These are phyloP conservation scores for Endotricha flammealis DNA, from an alignment of 2,888 invertebrate species.

Conservation along the genomic window DNA sequence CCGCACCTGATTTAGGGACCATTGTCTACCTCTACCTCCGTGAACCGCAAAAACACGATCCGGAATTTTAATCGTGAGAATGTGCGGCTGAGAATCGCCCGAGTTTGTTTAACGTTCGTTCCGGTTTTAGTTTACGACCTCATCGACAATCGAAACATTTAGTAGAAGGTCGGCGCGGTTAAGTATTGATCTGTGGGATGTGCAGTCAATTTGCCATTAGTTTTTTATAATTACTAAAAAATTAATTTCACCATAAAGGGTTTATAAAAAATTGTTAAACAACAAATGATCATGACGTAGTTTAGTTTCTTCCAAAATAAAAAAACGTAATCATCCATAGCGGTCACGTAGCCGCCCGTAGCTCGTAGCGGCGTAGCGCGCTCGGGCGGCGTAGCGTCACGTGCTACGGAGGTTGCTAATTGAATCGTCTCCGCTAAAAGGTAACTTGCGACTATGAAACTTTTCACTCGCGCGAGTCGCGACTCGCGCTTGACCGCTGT, in stretches of 20 bases:
- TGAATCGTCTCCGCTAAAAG: constrained; percentile 45
- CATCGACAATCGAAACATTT: no score
- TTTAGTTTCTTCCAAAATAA: no score
- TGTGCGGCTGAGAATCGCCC: constrained; percentile 30
- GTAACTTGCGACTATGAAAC: constrained; percentile 25
- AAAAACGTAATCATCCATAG: no score
- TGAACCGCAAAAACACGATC: constrained; percentile 55
- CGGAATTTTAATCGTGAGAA: constrained; percentile 67
- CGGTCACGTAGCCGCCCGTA: constrained; percentile 25
- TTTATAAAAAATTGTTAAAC: no score
- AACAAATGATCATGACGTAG: no score
- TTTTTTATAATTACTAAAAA: no score
- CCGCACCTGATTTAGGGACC: constrained; percentile 56
- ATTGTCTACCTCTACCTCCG: constrained; percentile 18
- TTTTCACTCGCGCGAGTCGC: constrained; percentile 24
- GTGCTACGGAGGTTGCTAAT: constrained; percentile 53
- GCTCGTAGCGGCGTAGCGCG: constrained; percentile 32
- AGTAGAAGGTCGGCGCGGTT: no score
- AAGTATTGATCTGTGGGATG: no score
- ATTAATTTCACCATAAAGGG: no score
- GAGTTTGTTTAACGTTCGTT: constrained; percentile 66
- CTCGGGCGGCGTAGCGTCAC: constrained; percentile 36
- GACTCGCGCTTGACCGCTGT: constrained; percentile 26
- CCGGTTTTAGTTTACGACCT: constrained; percentile 46
- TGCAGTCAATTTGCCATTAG: no score